phyloP scores from a whole-genome alignment of 2,113 vertebrate species.

The Carollia perspicillata region DNA sequence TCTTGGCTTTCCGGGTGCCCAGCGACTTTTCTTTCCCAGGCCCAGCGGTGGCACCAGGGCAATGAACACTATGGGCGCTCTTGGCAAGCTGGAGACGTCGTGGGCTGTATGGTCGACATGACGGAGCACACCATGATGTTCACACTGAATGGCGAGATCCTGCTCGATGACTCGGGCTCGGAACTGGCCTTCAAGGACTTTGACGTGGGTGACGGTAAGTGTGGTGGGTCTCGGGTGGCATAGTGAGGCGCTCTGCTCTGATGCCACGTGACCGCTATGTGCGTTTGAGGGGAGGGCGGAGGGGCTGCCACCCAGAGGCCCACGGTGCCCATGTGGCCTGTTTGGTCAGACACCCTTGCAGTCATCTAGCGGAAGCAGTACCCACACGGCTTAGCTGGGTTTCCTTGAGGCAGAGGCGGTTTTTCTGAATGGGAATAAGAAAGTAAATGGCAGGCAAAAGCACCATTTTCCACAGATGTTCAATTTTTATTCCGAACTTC shows the following conservation, averaged over 20 bases:
- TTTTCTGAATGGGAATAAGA: neutral
- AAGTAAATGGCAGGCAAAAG: neutral
- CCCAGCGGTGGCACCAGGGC: slow-evolving; percentile 96
- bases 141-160: slow-evolving; percentile 94
- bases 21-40: slow-evolving; percentile 77
- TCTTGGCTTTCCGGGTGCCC: neutral
- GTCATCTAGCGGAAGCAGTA: neutral
- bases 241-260: fast-evolving
- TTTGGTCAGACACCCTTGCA: neutral
- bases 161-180: slow-evolving; percentile 95
- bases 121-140: slow-evolving; percentile 97
- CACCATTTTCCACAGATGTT: neutral
- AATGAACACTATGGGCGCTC: slow-evolving; percentile 96
- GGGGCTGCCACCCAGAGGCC: neutral
- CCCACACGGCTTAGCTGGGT: neutral
- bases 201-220: slow-evolving; percentile 91
- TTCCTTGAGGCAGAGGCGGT: neutral
- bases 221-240: too few species aligned
- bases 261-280: neutral
- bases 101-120: slow-evolving; percentile 97
- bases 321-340: neutral
- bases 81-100: slow-evolving; percentile 92
- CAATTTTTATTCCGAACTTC: neutral
- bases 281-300: neutral
- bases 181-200: slow-evolving; percentile 98